phyloP scores from a whole-genome alignment of 2,113 vertebrate species.

The Hippopotamus amphibius region DNA sequence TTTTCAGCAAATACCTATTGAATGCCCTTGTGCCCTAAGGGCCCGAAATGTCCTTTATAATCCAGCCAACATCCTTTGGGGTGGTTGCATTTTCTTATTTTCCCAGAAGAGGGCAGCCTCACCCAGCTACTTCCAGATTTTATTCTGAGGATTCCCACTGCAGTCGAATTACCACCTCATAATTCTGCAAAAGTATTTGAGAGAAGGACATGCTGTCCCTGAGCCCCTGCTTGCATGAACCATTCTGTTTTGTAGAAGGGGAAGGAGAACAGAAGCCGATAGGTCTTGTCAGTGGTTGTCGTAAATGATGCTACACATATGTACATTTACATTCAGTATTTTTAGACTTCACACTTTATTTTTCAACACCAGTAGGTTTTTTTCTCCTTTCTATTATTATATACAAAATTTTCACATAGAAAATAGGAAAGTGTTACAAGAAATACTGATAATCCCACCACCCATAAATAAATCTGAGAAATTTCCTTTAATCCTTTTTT shows the following conservation, averaged over 20 bases:
- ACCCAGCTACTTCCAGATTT: not conserved
- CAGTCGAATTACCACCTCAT: not conserved
- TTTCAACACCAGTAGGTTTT: not conserved
- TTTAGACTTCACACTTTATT: not conserved
- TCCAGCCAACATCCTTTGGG: not conserved
- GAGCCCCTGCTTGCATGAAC: not conserved
- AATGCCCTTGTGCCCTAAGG: not conserved
- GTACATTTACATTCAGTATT: not conserved
- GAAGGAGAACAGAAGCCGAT: not conserved
- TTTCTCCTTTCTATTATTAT: slow-evolving; percentile 5
- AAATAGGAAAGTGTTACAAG: not conserved
- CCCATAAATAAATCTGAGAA: not conserved
- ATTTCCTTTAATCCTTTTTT: not conserved
- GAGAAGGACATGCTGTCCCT: not conserved
- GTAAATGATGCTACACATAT: not conserved
- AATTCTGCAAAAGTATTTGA: not conserved
- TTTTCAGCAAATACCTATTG: not conserved
- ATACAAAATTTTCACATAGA: not conserved
- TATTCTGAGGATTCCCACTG: not conserved
- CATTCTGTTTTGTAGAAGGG: not conserved
- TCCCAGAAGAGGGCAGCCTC: slow-evolving; percentile 38
- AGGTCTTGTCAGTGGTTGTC: not conserved
- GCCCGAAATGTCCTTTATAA: not conserved
- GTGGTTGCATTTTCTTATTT: slow-evolving; percentile 14
- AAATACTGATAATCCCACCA: slow-evolving; percentile 1